Evolutionary conservation across 2,113 vertebrate genomes (phyloP).

Genomic region (Chionis minor): DNA sequence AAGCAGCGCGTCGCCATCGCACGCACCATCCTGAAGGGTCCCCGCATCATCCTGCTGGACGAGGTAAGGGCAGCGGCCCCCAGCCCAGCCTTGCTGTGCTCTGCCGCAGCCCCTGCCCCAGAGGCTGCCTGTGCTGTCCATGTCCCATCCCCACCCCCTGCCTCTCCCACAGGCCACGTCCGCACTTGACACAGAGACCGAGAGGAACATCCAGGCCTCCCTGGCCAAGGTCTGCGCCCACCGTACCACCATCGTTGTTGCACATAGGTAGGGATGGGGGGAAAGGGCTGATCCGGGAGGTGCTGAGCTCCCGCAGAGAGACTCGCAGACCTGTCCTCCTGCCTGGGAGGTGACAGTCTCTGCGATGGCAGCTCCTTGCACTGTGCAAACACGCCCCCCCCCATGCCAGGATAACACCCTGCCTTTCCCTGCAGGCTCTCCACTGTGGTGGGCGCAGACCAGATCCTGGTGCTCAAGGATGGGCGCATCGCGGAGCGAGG

Average conservation of each 20-base stretch:
- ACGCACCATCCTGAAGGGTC: conserved; percentile 93
- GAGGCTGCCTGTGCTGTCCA: background rate
- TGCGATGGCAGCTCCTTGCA: background rate
- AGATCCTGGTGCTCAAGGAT: conserved; percentile 90
- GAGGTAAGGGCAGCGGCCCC: conserved; percentile 76
- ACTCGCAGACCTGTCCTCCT: background rate
- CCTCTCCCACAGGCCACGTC: conserved; percentile 84
- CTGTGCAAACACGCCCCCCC: background rate
- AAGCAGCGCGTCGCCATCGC: conserved; percentile 96
- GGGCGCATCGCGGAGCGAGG: conserved; percentile 87
- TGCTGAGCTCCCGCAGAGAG: background rate
- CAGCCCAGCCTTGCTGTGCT: background rate
- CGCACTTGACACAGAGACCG: conserved; percentile 90
- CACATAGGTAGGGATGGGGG: conserved; percentile 83
- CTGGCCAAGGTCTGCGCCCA: conserved; percentile 87
- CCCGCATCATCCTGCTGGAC: conserved; percentile 90
- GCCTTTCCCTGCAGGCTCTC: conserved; percentile 80
- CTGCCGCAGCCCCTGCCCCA: background rate
- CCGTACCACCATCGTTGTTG: conserved; percentile 89
- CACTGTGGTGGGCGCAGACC: conserved; percentile 90
- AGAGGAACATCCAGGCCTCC: conserved; percentile 94
- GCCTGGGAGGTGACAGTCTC: background rate
- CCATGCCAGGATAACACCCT: background rate
- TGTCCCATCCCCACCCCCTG: background rate
- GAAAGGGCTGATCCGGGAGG: background rate